A percentile compares a stretch with the other conserved stretches of the same genome.
These are phyloP conservation scores for Cephalopterus ornatus DNA, from an alignment of 2,113 vertebrate species.

Conservation along the genomic window DNA sequence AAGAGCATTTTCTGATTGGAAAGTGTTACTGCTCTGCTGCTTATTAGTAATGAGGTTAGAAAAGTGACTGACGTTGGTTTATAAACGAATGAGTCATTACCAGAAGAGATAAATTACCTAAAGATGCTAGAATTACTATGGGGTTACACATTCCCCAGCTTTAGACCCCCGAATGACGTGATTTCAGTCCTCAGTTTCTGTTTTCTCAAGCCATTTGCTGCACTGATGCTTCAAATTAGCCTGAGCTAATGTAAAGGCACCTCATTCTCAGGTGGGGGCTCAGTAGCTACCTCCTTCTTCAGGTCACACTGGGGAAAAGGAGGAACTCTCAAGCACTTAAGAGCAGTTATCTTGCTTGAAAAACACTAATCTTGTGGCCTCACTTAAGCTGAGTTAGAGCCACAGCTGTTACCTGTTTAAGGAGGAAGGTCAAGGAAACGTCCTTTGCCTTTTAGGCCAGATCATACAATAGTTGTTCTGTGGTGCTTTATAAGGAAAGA, in stretches of 20 bases:
- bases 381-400: slow-evolving; percentile 19
- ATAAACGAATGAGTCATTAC: not conserved
- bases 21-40: not conserved
- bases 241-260: not conserved
- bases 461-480: not conserved
- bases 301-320: not conserved
- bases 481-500: not conserved
- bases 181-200: not conserved
- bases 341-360: not conserved
- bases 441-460: not conserved
- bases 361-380: not conserved
- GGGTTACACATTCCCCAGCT: not conserved
- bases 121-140: not conserved
- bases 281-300: not conserved
- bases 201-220: not conserved
- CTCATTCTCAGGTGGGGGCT: not conserved
- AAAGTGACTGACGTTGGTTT: not conserved
- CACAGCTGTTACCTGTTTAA: slow-evolving; percentile 23
- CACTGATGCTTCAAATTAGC: not conserved
- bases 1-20: not conserved
- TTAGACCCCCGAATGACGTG: not conserved
- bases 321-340: not conserved
- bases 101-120: not conserved
- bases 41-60: not conserved
- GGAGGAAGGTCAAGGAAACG: not conserved